phyloP scores from a whole-genome alignment of 2,797 vertebrate genomes.

The Petrocephalus sullivani region DNA sequence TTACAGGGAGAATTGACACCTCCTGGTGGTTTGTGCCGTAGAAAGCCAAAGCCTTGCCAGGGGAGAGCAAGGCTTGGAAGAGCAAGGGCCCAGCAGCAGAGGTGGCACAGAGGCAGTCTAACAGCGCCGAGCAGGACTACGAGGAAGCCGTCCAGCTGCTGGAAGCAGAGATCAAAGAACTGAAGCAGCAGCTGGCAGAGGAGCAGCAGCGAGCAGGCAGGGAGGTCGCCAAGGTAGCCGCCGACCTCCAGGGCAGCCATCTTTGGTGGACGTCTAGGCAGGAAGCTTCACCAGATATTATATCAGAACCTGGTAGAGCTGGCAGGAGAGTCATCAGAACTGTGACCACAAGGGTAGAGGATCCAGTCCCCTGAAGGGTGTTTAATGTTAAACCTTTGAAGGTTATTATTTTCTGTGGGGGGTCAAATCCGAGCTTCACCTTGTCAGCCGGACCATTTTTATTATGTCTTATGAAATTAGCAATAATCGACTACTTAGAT shows the following conservation, averaged over 20 bases:
- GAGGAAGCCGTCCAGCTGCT: constrained; percentile 84
- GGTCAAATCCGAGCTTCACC: background rate
- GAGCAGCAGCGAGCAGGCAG: constrained; percentile 54
- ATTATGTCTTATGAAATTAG: background rate
- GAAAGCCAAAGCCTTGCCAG: constrained; percentile 69
- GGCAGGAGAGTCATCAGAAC: background rate
- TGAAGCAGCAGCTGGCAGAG: constrained; percentile 70
- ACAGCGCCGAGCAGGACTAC: constrained; percentile 79
- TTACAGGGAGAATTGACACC: background rate
- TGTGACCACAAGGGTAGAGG: background rate
- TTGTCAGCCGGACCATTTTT: background rate
- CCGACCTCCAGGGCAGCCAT: background rate
- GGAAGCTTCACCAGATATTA: background rate
- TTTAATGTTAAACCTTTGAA: background rate
- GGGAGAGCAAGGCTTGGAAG: constrained; percentile 71
- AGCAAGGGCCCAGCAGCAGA: constrained; percentile 67
- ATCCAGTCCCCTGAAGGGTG: background rate
- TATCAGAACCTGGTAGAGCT: background rate
- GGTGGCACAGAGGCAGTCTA: constrained; percentile 58
- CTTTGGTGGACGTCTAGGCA: background rate
- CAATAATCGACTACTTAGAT: background rate
- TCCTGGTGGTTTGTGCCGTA: constrained; percentile 38
- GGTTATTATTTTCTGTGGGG: background rate
- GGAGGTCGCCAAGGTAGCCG: constrained; percentile 53
- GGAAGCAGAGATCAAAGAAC: constrained; percentile 80